These are phyloP conservation scores for Mus caroli DNA, from an alignment of 2,797 vertebrate species.

Conservation along the genomic window DNA sequence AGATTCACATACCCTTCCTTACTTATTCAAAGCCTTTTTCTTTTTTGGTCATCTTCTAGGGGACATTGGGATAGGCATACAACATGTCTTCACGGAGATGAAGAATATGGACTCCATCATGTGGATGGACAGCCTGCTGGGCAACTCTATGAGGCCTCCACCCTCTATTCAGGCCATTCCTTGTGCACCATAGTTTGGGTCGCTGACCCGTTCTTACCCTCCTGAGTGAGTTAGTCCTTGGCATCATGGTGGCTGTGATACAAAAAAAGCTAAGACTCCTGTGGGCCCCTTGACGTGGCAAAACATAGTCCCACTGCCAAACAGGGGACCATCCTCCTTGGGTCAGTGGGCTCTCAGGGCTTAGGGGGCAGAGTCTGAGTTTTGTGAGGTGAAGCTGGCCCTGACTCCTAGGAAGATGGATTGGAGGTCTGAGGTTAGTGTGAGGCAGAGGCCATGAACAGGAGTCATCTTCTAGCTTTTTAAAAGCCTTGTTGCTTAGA, in stretches of 20 bases:
- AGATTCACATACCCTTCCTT: not conserved
- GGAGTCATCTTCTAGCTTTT: conserved; percentile 50
- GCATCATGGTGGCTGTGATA: conserved; percentile 38
- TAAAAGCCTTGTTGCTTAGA: conserved; percentile 25
- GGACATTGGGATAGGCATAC: conserved; percentile 80
- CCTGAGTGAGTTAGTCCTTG: conserved; percentile 11
- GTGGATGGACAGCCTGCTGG: conserved; percentile 83
- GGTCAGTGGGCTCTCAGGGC: not conserved
- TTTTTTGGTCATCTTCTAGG: conserved; percentile 75
- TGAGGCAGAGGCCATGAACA: conserved; percentile 1
- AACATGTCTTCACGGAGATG: conserved; percentile 77
- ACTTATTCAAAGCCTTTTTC: conserved; percentile 7
- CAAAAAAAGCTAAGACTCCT: conserved; percentile 65
- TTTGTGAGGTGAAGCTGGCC: conserved; percentile 28
- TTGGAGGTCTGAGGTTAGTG: conserved; percentile 22
- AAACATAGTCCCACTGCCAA: conserved; percentile 14
- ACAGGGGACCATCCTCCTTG: conserved; percentile 19
- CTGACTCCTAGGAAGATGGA: conserved; percentile 50
- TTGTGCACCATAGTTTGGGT: conserved; percentile 83
- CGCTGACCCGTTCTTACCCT: not conserved
- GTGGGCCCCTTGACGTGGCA: not conserved
- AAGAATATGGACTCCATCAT: conserved; percentile 76
- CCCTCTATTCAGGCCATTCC: conserved; percentile 83
- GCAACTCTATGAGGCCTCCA: conserved; percentile 73
- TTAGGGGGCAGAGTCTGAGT: conserved; percentile 36